A percentile compares a stretch with the other conserved stretches of the same genome.
These are phyloP conservation scores for Rutpela maculata DNA, from an alignment of 2,888 invertebrate species.

Conservation along the genomic window DNA sequence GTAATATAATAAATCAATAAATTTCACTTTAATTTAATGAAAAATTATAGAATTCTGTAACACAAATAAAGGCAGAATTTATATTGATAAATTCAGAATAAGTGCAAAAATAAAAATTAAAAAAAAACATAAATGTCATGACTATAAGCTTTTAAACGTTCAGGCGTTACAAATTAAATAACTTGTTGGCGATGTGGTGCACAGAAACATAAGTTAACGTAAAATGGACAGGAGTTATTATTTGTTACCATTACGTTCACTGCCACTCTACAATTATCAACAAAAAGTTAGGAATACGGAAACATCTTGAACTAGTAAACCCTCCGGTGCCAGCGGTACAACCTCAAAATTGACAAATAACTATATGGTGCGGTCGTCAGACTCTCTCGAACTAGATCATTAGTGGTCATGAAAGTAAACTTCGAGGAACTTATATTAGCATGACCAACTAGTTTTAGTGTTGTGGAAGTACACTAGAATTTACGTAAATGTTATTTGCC, in stretches of 20 bases:
- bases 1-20: too few relatives aligned
- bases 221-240: background rate
- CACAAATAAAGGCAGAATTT: too few relatives aligned
- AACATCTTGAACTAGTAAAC: conserved; percentile 25
- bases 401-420: conserved; percentile 64
- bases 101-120: too few relatives aligned
- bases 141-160: too few relatives aligned
- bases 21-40: too few relatives aligned
- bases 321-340: conserved; percentile 37
- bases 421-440: conserved; percentile 62
- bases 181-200: background rate
- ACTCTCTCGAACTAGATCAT: conserved; percentile 59
- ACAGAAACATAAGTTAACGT: background rate
- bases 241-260: conserved; percentile 7
- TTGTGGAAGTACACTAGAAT: conserved; percentile 38
- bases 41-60: too few relatives aligned
- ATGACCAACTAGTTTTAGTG: conserved; percentile 52
- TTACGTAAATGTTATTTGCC: conserved; percentile 34
- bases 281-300: conserved; percentile 37
- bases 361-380: conserved; percentile 49
- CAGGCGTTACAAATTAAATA: too few relatives aligned
- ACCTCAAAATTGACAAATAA: conserved; percentile 54
- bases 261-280: background rate
- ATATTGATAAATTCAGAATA: too few relatives aligned
- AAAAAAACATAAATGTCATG: too few relatives aligned